A percentile compares a stretch with the other conserved stretches of the same genome.
phyloP scores from a whole-genome alignment of 1,140 invertebrate species.

The Pantala flavescens region DNA sequence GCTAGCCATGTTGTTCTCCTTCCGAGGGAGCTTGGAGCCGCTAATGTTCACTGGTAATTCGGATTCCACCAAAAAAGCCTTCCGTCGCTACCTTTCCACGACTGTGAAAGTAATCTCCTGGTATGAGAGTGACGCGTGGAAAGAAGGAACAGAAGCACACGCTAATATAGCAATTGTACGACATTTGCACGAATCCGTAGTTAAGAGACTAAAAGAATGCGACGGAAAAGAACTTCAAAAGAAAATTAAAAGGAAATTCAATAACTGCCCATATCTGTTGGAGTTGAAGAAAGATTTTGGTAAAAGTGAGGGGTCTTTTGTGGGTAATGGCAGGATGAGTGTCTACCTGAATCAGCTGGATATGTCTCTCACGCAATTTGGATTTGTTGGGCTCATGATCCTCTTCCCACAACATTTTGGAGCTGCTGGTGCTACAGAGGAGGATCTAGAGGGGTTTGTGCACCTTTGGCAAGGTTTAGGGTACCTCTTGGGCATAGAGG shows the following conservation, averaged over 20 bases:
- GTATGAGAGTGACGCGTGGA: slow-evolving; percentile 40
- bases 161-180: slow-evolving; percentile 38
- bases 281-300: too few species aligned
- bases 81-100: slow-evolving; percentile 39
- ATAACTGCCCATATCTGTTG: too few species aligned
- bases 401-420: slow-evolving; percentile 47
- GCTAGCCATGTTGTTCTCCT: background rate
- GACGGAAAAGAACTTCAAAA: slow-evolving; percentile 21
- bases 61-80: slow-evolving; percentile 19
- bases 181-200: slow-evolving; percentile 34
- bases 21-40: background rate
- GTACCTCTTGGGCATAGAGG: slow-evolving; percentile 36
- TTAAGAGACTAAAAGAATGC: slow-evolving; percentile 27
- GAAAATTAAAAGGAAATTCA: slow-evolving; percentile 28
- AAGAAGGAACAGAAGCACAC: slow-evolving; percentile 32
- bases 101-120: slow-evolving; percentile 36
- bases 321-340: slow-evolving; percentile 34
- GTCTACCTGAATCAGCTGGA: slow-evolving; percentile 55
- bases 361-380: slow-evolving; percentile 73
- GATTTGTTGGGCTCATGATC: slow-evolving; percentile 69
- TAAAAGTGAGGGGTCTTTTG: too few species aligned
- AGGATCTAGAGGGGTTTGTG: slow-evolving; percentile 36
- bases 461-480: slow-evolving; percentile 41
- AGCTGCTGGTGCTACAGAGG: slow-evolving; percentile 22
- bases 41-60: background rate